Evolutionary conservation across 92 coral and sea anemone genomes (phyloP), one percentile per base, ranked within the genome.

Genomic region (Montipora capitata): DNA sequence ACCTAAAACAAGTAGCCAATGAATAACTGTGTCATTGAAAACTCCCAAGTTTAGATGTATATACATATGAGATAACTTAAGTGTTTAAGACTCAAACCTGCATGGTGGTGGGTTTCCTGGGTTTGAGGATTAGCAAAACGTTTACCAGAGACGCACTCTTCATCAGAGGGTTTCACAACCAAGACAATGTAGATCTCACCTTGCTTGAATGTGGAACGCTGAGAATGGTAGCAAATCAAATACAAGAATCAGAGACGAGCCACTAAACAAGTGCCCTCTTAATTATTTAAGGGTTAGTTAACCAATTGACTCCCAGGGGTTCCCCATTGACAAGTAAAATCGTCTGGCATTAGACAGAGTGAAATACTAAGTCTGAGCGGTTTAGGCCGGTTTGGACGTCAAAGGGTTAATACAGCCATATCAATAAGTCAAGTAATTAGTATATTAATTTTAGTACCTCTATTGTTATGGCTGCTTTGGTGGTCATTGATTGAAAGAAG

Each of bases 401-500:
- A 27, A 27, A 27, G 35, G 35, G 35, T 27, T 59, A 14, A 2
- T 13, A 5, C 17, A 59, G 35, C 35, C 35, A 12, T 59, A 59
- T 59, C 16, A 2, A 12, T 11, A 59, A 5, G 16, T 2, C 4
- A 73, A n/a, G 10, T 43, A 15, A 5, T 10, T 42, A 15, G 69
- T n/a, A 42, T 69, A 7, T 51, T 10, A 57, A 17, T 12, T 16
- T n/a, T 44, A 74, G 17, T 38, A 97, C 99, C 96, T 94, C 95
- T 10, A 97, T 83, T 5, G 98, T 96, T 42, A 97, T 91, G 66
- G 98, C 99, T 59, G 98, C 96, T 82, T 96, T 97, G 52, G 93
- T 87, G 68, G 98, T 97, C 97, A 97, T 96, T 6, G 99, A 96
- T 88, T 97, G 99, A 85, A 85, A 97, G 76, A 87, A 88, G 8